A percentile compares a stretch with the other conserved stretches of the same genome.
phyloP scores from a whole-genome alignment of 2,797 vertebrate species.

The Acrossocheilus fasciatus region DNA sequence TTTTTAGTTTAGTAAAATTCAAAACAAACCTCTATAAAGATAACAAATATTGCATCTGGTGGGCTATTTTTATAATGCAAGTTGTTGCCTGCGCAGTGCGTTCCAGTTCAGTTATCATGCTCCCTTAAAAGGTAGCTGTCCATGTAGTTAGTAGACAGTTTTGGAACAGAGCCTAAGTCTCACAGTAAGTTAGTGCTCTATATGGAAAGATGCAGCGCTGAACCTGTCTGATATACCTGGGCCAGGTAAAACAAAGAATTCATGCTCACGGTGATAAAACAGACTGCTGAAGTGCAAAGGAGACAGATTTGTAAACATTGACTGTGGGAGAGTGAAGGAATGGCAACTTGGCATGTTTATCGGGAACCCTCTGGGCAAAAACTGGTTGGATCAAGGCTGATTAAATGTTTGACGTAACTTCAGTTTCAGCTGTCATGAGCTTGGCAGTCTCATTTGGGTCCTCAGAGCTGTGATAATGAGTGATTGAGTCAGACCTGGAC shows the following conservation, averaged over 20 bases:
- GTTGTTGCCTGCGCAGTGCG: background rate
- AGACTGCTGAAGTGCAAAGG: slow-evolving; percentile 19
- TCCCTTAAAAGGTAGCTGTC: background rate
- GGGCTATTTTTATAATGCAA: background rate
- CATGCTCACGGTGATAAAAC: slow-evolving; percentile 28
- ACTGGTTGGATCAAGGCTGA: slow-evolving; percentile 47
- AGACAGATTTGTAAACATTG: slow-evolving; percentile 50
- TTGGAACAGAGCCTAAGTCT: background rate
- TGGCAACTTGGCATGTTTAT: slow-evolving; percentile 47
- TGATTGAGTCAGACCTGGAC: slow-evolving; percentile 5
- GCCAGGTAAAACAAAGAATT: slow-evolving; percentile 29
- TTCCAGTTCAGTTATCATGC: background rate
- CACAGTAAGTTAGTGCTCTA: background rate
- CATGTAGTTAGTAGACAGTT: background rate
- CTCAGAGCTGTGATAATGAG: slow-evolving; percentile 9
- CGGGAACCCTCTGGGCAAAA: slow-evolving; percentile 28
- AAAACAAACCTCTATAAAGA: background rate
- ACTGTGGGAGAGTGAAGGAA: slow-evolving; percentile 46
- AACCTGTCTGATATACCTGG: slow-evolving; percentile 22
- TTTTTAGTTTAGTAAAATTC: background rate
- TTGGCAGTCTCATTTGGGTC: slow-evolving; percentile 28
- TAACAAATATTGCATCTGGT: background rate
- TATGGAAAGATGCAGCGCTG: background rate
- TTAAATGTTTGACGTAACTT: slow-evolving; percentile 47
- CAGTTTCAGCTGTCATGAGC: slow-evolving; percentile 43